phyloP scores from a whole-genome alignment of 2,797 vertebrate genomes.

The Erithacus rubecula region DNA sequence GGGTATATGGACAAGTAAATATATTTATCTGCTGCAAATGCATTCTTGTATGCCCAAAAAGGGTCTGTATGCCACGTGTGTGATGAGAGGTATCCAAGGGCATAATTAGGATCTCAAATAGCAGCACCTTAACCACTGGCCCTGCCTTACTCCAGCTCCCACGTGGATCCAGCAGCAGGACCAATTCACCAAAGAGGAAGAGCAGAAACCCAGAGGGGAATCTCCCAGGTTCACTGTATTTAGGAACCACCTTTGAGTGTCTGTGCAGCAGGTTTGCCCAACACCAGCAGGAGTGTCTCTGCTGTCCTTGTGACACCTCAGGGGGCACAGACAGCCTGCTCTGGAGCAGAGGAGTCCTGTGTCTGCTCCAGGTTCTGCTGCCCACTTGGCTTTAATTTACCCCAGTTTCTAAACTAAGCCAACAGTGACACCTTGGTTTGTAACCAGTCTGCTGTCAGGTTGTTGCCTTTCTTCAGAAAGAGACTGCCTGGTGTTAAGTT shows the following conservation, averaged over 20 bases:
- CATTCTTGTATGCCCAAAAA: neutral
- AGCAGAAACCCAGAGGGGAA: neutral
- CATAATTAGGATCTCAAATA: too few relatives aligned
- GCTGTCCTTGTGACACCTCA: neutral
- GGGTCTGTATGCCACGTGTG: rapidly evolving
- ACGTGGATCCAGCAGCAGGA: neutral
- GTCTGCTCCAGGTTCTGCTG: neutral
- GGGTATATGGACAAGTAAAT: neutral
- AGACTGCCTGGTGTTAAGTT: neutral
- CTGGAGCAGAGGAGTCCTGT: neutral
- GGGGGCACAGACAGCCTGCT: neutral
- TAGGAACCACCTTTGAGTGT: neutral
- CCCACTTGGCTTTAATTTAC: neutral
- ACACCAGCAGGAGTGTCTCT: neutral
- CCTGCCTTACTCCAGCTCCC: neutral
- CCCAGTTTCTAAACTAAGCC: neutral
- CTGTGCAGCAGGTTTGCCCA: neutral
- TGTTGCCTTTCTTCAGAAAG: neutral
- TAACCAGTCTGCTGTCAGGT: neutral
- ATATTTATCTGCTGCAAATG: neutral
- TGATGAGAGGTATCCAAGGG: neutral
- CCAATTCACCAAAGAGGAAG: neutral
- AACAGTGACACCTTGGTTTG: neutral
- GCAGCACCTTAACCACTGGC: neutral
- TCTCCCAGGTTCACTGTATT: neutral